phyloP scores from a whole-genome alignment of 2,113 vertebrate species.

The Thamnaconus septentrionalis region DNA sequence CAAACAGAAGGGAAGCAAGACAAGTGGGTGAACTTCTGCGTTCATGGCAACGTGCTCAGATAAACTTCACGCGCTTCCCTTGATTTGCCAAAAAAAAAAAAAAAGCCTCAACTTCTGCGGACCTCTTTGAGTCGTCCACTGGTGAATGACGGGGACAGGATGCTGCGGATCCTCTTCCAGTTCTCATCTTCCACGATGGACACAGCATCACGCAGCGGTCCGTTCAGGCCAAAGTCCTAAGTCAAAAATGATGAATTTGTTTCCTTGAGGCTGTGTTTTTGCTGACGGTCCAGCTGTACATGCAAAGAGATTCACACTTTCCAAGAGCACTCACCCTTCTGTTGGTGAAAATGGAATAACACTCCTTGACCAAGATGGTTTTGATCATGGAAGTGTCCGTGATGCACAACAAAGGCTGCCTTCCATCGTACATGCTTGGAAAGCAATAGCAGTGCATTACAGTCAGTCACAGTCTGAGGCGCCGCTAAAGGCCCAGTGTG shows the following conservation, averaged over 20 bases:
- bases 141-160: constrained; percentile 84
- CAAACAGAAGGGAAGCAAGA: neutral
- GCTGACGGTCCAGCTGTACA: neutral
- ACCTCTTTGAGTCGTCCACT: constrained; percentile 87
- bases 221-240: constrained; percentile 63
- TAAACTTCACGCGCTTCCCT: neutral
- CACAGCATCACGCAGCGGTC: constrained; percentile 48
- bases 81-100: neutral
- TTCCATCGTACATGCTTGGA: neutral
- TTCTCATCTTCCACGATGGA: constrained; percentile 73
- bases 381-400: neutral
- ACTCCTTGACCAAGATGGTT: constrained; percentile 67
- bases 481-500: too few relatives aligned
- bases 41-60: neutral
- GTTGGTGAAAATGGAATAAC: constrained; percentile 70
- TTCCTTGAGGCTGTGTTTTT: neutral
- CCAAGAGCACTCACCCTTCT: constrained; percentile 46
- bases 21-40: neutral
- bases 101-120: too few relatives aligned
- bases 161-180: constrained; percentile 80
- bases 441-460: neutral
- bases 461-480: too few relatives aligned
- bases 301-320: neutral
- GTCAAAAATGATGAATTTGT: neutral
- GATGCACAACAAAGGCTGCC: neutral